These are phyloP conservation scores for Drosophila ercepeae DNA, from an alignment of 1,140 invertebrate genomes.

Conservation along the genomic window DNA sequence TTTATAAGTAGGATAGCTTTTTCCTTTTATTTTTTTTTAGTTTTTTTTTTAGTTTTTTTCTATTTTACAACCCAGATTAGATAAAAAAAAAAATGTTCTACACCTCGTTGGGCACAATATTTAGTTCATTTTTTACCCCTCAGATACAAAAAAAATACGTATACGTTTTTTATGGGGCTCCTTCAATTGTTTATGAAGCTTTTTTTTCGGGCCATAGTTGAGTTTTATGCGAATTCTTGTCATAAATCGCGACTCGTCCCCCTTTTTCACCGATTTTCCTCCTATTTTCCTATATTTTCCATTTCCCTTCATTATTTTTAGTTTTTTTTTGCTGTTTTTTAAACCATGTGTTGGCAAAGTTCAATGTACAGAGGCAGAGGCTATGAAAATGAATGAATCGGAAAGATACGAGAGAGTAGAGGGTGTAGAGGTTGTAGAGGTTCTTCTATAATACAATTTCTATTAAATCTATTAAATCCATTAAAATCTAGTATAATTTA, in stretches of 20 bases:
- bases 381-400: constrained; percentile 23
- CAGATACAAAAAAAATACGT: neutral
- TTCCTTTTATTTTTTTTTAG: neutral
- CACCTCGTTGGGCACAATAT: neutral
- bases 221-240: constrained; percentile 60
- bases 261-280: no score
- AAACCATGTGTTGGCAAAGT: constrained; percentile 40
- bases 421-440: neutral
- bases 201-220: constrained; percentile 54
- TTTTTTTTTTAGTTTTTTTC: neutral
- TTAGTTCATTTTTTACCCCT: neutral
- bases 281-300: no score
- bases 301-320: neutral
- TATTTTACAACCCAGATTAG: constrained; percentile 59
- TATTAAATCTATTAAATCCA: no score
- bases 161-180: constrained; percentile 25
- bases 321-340: constrained; percentile 1
- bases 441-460: no score
- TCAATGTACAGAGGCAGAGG: constrained; percentile 69
- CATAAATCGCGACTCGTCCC: constrained; percentile 61
- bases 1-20: no score
- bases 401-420: neutral
- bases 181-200: constrained; percentile 61
- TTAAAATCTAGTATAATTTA: neutral
- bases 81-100: constrained; percentile 26